Conservation (phyloP, 2,113 vertebrate genomes). For the Glareola pratincola region DNA sequence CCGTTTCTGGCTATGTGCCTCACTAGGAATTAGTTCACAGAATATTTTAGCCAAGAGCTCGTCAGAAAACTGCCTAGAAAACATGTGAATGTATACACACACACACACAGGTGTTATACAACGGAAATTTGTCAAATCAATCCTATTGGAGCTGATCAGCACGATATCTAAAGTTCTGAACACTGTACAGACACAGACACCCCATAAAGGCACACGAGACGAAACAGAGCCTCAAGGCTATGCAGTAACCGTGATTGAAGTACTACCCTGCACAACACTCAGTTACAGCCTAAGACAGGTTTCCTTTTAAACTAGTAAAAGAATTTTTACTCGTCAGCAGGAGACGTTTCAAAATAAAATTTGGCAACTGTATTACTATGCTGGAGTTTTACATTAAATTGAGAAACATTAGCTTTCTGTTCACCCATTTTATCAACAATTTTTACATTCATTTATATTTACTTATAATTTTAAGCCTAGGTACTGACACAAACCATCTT, state of each 20-base stretch:
- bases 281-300: background rate
- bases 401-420: background rate
- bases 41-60: background rate
- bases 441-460: background rate
- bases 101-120: rapidly evolving
- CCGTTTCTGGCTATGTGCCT: background rate
- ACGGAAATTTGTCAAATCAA: background rate
- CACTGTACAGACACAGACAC: background rate
- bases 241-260: background rate
- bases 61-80: background rate
- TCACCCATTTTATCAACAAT: background rate
- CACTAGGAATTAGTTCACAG: background rate
- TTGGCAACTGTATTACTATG: background rate
- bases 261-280: background rate
- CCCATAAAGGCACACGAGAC: background rate
- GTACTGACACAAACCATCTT: background rate
- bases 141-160: background rate
- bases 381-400: background rate
- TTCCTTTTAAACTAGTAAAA: background rate
- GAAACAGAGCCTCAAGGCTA: background rate
- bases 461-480: background rate
- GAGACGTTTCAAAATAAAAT: background rate
- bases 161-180: background rate
- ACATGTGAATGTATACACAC: no score
- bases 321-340: background rate